Evolutionary conservation across 2,113 vertebrate species (phyloP).

Genomic region (Caloenas nicobarica): DNA sequence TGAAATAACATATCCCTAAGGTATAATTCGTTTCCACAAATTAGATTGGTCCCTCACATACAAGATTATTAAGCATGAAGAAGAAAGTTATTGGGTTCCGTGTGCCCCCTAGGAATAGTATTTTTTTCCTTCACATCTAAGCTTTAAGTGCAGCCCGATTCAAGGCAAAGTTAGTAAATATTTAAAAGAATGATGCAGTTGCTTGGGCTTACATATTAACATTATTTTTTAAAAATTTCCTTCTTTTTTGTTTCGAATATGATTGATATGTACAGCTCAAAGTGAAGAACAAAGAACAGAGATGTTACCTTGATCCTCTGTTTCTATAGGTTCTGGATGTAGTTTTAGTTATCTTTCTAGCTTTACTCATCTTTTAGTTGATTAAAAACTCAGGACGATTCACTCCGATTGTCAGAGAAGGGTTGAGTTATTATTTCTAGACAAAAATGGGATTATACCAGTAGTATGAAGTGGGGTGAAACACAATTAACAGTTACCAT

Average conservation of each 20-base stretch:
- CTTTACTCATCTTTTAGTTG: background rate
- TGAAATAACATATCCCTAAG: conserved; percentile 72
- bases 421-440: background rate
- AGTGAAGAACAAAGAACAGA: background rate
- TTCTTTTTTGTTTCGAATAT: background rate
- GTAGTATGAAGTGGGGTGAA: background rate
- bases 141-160: background rate
- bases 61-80: conserved; percentile 71
- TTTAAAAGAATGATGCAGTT: background rate
- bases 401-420: background rate
- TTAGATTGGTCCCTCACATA: conserved; percentile 71
- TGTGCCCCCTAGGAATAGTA: conserved; percentile 33
- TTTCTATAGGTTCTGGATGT: background rate
- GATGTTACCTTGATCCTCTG: background rate
- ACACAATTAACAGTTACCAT: background rate
- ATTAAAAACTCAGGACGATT: conserved; percentile 17
- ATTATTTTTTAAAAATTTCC: background rate
- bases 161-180: background rate
- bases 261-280: background rate
- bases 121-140: conserved; percentile 9
- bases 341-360: background rate
- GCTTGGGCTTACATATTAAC: background rate
- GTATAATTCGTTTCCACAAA: conserved; percentile 71
- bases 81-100: conserved; percentile 60
- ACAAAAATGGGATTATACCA: background rate